phyloP scores from a whole-genome alignment of 2,113 vertebrate genomes.

The Macquaria ambigua region DNA sequence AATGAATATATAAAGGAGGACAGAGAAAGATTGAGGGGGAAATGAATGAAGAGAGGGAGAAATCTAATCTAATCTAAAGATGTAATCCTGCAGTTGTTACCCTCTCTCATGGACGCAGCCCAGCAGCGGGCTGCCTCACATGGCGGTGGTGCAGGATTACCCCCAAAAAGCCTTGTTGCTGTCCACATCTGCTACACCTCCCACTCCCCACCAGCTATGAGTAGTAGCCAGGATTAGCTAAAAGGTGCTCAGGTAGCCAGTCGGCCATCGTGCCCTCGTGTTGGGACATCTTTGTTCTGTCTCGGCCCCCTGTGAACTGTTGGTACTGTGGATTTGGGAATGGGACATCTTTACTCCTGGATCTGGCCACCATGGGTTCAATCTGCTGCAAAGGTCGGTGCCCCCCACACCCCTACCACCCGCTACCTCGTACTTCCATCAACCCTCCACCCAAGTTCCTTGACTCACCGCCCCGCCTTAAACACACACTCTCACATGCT shows the following conservation, averaged over 20 bases:
- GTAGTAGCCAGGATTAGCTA: background rate
- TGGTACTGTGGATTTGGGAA: slow-evolving; percentile 38
- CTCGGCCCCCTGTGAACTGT: background rate
- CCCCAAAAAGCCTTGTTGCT: background rate
- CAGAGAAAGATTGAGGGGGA: slow-evolving; percentile 35
- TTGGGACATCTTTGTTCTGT: background rate
- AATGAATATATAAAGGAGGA: slow-evolving; percentile 52
- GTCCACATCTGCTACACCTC: slow-evolving; percentile 34
- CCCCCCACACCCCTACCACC: background rate
- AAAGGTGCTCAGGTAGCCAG: background rate
- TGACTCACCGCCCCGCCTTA: background rate
- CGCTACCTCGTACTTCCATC: background rate
- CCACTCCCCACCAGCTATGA: background rate
- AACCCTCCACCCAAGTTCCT: background rate
- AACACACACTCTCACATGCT: background rate
- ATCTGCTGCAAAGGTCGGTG: slow-evolving; percentile 90
- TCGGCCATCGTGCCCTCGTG: background rate
- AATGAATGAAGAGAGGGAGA: slow-evolving; percentile 41
- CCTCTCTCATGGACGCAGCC: slow-evolving; percentile 26
- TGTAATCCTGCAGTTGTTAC: slow-evolving; percentile 68
- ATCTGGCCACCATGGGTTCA: slow-evolving; percentile 89
- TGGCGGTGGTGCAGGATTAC: slow-evolving; percentile 30
- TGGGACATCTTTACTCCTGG: slow-evolving; percentile 76
- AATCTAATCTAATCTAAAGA: slow-evolving; percentile 75
- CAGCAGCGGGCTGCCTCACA: slow-evolving; percentile 15